Conservation (phyloP, 2,888 invertebrate species). For the Gnatocerus cornutus region DNA sequence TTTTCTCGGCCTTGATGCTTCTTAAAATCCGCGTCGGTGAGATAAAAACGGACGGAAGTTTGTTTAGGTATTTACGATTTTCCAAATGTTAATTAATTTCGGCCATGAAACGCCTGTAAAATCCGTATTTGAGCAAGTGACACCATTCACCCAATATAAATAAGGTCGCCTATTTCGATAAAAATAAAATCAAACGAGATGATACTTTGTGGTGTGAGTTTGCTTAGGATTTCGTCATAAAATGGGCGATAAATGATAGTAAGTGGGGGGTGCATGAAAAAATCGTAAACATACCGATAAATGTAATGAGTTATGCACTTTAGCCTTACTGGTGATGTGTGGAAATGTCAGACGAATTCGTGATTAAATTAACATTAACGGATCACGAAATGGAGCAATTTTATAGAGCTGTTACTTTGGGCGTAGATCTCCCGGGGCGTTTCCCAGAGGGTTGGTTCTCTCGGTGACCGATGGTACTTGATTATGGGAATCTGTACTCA, state of each 20-base stretch:
- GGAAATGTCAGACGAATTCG: constrained; percentile 59
- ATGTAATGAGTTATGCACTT: constrained; percentile 19
- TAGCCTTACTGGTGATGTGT: constrained; percentile 44
- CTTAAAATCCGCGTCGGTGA: constrained; percentile 10
- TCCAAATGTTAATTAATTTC: constrained; percentile 40
- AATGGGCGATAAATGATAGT: constrained; percentile 14
- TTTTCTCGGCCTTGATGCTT: constrained; percentile 16
- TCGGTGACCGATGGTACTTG: constrained; percentile 30
- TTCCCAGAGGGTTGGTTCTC: constrained; percentile 11
- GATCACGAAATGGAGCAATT: constrained; percentile 18
- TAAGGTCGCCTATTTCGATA: constrained; percentile 30
- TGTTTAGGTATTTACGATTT: constrained; percentile 24
- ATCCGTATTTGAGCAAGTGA: constrained; percentile 41
- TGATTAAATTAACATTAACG: constrained; percentile 57
- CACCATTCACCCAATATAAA: constrained; percentile 38
- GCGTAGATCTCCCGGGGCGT: not conserved
- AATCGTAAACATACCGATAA: constrained; percentile 29
- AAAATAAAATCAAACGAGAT: constrained; percentile 29
- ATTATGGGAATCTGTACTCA: constrained; percentile 43
- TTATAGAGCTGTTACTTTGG: not conserved
- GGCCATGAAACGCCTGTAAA: constrained; percentile 40
- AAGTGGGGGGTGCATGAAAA: constrained; percentile 20
- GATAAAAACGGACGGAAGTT: constrained; percentile 28
- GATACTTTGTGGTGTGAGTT: constrained; percentile 17
- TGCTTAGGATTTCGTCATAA: constrained; percentile 31